Conservation (phyloP, 2,797 vertebrate genomes). For the Aldrovandia affinis region DNA sequence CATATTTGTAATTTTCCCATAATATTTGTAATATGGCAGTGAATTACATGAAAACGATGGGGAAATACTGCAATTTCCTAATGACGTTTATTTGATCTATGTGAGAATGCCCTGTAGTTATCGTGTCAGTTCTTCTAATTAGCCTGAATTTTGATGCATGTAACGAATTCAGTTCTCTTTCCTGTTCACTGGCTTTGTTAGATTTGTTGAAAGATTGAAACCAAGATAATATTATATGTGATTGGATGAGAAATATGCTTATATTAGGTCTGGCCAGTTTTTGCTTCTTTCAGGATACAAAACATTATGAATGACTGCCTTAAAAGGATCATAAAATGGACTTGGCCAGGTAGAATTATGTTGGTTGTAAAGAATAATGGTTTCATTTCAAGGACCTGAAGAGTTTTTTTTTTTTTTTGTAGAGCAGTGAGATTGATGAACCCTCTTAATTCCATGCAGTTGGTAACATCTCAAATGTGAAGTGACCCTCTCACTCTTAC, state of each 20-base stretch:
- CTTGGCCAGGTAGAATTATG: no score
- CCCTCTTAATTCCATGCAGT: background rate
- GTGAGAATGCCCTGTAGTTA: no score
- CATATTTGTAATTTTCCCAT: background rate
- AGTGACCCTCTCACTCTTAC: background rate
- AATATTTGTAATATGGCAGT: background rate
- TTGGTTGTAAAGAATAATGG: no score
- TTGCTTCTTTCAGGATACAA: no score
- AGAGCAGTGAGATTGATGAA: background rate
- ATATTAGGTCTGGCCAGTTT: background rate
- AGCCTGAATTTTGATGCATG: background rate
- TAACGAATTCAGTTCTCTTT: background rate
- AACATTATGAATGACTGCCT: no score
- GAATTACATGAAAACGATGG: background rate
- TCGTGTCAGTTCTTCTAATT: background rate
- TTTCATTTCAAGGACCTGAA: background rate
- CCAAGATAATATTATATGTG: slow-evolving; percentile 19
- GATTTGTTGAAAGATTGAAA: slow-evolving; percentile 3
- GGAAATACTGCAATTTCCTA: background rate
- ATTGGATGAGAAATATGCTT: slow-evolving; percentile 5
- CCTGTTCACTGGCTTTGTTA: no score
- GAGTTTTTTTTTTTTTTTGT: background rate
- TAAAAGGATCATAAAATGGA: no score
- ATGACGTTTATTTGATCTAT: background rate
- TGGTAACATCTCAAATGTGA: background rate